These are phyloP conservation scores for Chaetogeoica ovagalla DNA, from an alignment of 2,888 invertebrate genomes.

Conservation along the genomic window DNA sequence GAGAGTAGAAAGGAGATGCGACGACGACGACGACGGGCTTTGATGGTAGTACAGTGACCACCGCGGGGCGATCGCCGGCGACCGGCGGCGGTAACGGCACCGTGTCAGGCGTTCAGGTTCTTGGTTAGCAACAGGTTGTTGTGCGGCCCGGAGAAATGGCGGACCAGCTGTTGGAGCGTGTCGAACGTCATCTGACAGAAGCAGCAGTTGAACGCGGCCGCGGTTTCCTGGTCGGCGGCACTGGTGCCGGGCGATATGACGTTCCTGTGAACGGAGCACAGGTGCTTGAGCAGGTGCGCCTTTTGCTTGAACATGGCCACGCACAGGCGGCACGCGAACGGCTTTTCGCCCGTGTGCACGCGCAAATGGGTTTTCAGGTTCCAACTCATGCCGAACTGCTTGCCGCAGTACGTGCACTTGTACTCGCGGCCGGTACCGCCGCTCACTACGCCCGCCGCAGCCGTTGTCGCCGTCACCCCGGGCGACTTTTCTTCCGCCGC, in stretches of 20 bases:
- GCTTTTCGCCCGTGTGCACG: slow-evolving; percentile 87
- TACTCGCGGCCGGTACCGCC: slow-evolving; percentile 74
- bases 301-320: slow-evolving; percentile 92
- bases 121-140: slow-evolving; percentile 85
- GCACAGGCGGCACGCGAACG: slow-evolving; percentile 83
- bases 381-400: slow-evolving; percentile 92
- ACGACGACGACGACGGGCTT: neutral
- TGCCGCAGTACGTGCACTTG: slow-evolving; percentile 85
- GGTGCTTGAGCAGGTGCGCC: slow-evolving; percentile 82
- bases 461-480: neutral
- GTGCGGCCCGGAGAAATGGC: slow-evolving; percentile 85
- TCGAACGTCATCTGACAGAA: slow-evolving; percentile 85
- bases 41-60: neutral
- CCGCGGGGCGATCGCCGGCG: neutral
- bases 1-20: too few relatives aligned
- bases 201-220: slow-evolving; percentile 79
- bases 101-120: slow-evolving; percentile 64
- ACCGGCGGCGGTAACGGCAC: neutral
- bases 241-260: slow-evolving; percentile 82
- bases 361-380: slow-evolving; percentile 85
- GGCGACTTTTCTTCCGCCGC: neutral
- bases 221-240: slow-evolving; percentile 65
- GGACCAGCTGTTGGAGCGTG: slow-evolving; percentile 81
- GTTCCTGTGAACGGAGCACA: slow-evolving; percentile 86
- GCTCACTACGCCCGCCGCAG: slow-evolving; percentile 55